Percentiles rank a stretch among this genome's conserved stretches.
Conservation (phyloP, 2,888 invertebrate species). For the Scaptomyza caliginosa region DNA sequence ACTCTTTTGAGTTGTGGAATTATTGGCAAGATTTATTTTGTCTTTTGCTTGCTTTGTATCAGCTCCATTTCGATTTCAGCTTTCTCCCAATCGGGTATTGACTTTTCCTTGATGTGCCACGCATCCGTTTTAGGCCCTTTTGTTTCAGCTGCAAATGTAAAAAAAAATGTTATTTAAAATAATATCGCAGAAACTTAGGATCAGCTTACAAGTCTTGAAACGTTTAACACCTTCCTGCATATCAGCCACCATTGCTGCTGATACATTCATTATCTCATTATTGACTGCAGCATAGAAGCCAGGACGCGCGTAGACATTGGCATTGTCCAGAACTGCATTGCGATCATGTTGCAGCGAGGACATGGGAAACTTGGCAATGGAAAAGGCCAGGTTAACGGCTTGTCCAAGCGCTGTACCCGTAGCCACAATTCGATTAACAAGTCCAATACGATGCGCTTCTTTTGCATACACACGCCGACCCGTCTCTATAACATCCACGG, state of each 20-base stretch:
- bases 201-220: conserved; percentile 86
- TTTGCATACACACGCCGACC: conserved; percentile 90
- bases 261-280: conserved; percentile 87
- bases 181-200: neutral
- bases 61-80: conserved; percentile 83
- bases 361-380: conserved; percentile 93
- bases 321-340: conserved; percentile 85
- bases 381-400: conserved; percentile 89
- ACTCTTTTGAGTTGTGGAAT: conserved; percentile 7
- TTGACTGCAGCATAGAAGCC: conserved; percentile 86
- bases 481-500: conserved; percentile 94
- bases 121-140: conserved; percentile 66
- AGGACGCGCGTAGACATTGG: conserved; percentile 87
- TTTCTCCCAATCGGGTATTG: conserved; percentile 88
- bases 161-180: neutral
- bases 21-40: neutral
- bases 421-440: conserved; percentile 91
- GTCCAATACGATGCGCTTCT: conserved; percentile 92
- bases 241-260: conserved; percentile 87
- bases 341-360: conserved; percentile 82
- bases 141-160: conserved; percentile 49
- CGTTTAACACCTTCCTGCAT: conserved; percentile 88
- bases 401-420: conserved; percentile 94
- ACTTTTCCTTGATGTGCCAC: conserved; percentile 83
- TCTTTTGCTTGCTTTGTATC: conserved; percentile 28